Evolutionary conservation across 2,888 invertebrate species (phyloP).

Genomic region (Ommatoiulus sabulosus): DNA sequence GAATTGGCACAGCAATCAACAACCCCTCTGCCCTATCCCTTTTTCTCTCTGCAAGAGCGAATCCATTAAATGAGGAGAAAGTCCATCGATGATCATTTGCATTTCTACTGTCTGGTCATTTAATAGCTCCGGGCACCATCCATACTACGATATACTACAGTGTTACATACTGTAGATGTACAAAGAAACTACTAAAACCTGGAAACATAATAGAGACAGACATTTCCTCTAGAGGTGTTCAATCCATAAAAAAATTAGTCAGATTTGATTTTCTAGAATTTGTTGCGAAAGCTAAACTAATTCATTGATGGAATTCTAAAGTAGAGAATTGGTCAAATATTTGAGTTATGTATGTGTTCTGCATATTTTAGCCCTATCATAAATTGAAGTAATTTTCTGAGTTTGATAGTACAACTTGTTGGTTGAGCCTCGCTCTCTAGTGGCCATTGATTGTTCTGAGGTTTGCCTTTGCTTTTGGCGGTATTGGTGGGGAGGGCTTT

Average conservation of each 20-base stretch:
- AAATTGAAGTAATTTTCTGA: neutral
- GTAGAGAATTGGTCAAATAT: too few relatives aligned
- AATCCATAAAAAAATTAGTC: too few relatives aligned
- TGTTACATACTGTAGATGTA: neutral
- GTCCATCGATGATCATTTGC: neutral
- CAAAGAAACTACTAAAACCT: neutral
- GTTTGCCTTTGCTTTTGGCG: neutral
- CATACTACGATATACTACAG: neutral
- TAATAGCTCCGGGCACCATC: neutral
- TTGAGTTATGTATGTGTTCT: too few relatives aligned
- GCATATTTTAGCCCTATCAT: too few relatives aligned
- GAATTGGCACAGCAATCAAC: neutral
- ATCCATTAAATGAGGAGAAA: neutral
- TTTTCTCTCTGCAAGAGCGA: neutral
- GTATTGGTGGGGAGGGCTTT: neutral
- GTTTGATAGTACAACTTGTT: neutral
- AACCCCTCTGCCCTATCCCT: neutral
- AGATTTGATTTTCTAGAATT: too few relatives aligned
- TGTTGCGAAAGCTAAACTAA: too few relatives aligned
- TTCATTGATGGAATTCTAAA: too few relatives aligned
- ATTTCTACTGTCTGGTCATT: neutral
- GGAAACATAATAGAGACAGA: too few relatives aligned
- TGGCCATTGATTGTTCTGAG: neutral
- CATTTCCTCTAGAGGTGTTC: too few relatives aligned
- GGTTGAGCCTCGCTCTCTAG: conserved; percentile 1